Evolutionary conservation across 2,113 vertebrate genomes (phyloP).

Genomic region (Perognathus longimembris): DNA sequence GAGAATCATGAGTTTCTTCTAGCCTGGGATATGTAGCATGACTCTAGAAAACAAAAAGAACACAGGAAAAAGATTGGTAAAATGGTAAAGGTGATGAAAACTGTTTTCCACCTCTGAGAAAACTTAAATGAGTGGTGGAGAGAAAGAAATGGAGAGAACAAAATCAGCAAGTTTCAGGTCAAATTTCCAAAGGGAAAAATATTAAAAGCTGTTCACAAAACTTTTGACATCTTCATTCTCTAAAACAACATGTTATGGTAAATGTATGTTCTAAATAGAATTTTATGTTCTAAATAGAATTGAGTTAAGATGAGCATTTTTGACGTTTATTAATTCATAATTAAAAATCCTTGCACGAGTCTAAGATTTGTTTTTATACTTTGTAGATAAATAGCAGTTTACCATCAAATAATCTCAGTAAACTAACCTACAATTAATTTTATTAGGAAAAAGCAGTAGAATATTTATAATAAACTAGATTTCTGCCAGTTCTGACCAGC

Average conservation of each 20-base stretch:
- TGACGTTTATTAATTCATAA: constrained; percentile 3
- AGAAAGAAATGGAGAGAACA: accelerated
- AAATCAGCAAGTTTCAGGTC: neutral
- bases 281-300: constrained; percentile 54
- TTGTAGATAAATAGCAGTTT: neutral
- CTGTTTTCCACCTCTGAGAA: constrained; percentile 2
- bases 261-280: too few relatives aligned
- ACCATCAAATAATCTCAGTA: constrained; percentile 9
- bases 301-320: neutral
- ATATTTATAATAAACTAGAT: neutral
- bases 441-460: neutral
- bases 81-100: neutral
- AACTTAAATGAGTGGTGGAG: neutral
- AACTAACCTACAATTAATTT: neutral
- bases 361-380: neutral
- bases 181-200: neutral
- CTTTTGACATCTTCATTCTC: constrained; percentile 31
- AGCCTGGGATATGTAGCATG: too few relatives aligned
- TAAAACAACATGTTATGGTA: neutral
- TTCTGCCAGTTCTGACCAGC: too few relatives aligned
- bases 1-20: too few relatives aligned
- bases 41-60: too few relatives aligned
- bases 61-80: neutral
- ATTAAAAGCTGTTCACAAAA: neutral
- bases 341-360: constrained; percentile 1